Evolutionary conservation across 2,797 vertebrate species (phyloP).

Genomic region (Lepus oiostolus): DNA sequence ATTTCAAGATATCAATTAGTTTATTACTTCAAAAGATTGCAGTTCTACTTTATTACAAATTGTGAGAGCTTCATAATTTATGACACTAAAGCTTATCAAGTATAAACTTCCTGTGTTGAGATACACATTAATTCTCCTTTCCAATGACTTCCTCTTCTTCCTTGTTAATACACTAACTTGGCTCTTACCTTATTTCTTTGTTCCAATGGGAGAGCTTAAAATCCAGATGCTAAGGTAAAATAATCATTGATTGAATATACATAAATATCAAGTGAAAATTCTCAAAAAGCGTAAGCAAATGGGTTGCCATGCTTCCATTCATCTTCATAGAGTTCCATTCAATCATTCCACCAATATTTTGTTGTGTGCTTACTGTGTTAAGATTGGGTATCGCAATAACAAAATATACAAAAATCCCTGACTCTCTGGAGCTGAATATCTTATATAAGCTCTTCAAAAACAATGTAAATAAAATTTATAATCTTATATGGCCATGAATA

Average conservation of each 20-base stretch:
- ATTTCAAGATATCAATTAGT: not conserved
- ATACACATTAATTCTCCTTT: not conserved
- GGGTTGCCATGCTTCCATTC: not conserved
- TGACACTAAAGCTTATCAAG: not conserved
- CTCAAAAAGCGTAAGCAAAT: not conserved
- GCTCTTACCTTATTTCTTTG: not conserved
- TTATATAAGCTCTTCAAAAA: not conserved
- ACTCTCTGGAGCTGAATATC: not conserved
- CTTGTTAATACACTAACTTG: not conserved
- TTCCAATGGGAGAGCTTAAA: not conserved
- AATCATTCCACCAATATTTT: not conserved
- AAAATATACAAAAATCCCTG: not conserved
- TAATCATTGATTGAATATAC: not conserved
- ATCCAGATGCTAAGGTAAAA: not conserved
- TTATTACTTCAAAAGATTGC: not conserved
- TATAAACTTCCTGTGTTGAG: not conserved
- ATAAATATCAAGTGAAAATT: not conserved
- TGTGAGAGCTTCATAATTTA: not conserved
- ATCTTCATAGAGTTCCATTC: not conserved
- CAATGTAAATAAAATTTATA: not conserved
- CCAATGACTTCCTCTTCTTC: not conserved
- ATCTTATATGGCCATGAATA: not conserved
- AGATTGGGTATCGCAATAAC: not conserved
- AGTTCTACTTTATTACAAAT: constrained; percentile 17
- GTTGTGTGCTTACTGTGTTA: not conserved